Percentiles rank a stretch among this genome's conserved stretches.
Conservation (phyloP, 2,888 invertebrate genomes). For the Arctia plantaginis region DNA sequence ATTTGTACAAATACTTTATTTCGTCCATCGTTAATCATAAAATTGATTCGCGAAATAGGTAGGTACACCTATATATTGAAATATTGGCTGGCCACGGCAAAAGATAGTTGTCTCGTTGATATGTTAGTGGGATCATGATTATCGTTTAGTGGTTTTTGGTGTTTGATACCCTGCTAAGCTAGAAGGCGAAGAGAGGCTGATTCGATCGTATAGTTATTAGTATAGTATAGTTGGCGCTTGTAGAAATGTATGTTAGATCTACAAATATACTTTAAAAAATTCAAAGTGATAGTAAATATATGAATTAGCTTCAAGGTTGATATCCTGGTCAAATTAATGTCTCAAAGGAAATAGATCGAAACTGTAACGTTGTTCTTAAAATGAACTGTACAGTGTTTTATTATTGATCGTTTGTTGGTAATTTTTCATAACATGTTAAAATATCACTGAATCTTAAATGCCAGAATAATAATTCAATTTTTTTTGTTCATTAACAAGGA, state of each 20-base stretch:
- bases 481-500: slow-evolving; percentile 12
- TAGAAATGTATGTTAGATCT: no score
- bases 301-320: neutral
- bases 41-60: neutral
- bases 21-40: neutral
- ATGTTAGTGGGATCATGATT: neutral
- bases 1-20: neutral
- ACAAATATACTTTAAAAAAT: no score
- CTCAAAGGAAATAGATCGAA: neutral
- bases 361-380: neutral
- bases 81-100: neutral
- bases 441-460: neutral
- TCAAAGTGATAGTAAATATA: no score
- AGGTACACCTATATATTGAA: neutral
- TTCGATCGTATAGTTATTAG: no score
- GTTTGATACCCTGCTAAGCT: no score
- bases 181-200: no score
- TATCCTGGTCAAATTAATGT: neutral
- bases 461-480: neutral
- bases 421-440: neutral
- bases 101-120: slow-evolving; percentile 4
- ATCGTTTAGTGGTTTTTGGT: no score
- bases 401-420: neutral
- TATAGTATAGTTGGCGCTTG: no score
- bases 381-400: neutral